Evolutionary conservation across 2,888 invertebrate genomes (phyloP).

Genomic region (Lasioglossum leucozonium): DNA sequence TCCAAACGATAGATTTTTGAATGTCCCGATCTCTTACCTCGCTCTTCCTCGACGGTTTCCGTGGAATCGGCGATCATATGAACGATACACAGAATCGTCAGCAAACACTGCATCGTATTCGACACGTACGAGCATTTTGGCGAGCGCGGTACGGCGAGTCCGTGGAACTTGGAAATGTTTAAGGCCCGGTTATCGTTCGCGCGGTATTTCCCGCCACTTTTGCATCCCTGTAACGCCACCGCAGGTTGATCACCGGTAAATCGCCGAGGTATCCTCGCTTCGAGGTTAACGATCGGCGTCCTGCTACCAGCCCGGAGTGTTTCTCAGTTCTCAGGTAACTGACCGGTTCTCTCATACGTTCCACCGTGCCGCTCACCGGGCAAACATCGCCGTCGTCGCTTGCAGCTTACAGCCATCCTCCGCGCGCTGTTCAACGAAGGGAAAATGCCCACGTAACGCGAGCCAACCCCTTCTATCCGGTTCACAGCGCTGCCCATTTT

Average conservation of each 20-base stretch:
- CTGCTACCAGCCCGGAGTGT: slow-evolving; percentile 53
- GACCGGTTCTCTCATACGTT: slow-evolving; percentile 52
- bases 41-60: slow-evolving; percentile 42
- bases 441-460: slow-evolving; percentile 27
- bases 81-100: slow-evolving; percentile 55
- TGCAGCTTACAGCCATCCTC: slow-evolving; percentile 24
- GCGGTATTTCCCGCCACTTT: slow-evolving; percentile 46
- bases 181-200: slow-evolving; percentile 36
- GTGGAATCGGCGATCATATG: slow-evolving; percentile 36
- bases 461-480: slow-evolving; percentile 22
- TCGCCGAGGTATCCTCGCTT: slow-evolving; percentile 11
- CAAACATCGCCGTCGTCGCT: slow-evolving; percentile 53
- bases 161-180: slow-evolving; percentile 37
- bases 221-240: slow-evolving; percentile 13
- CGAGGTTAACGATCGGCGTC: slow-evolving; percentile 52
- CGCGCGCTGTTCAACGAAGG: slow-evolving; percentile 33
- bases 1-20: neutral
- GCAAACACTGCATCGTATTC: slow-evolving; percentile 56
- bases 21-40: slow-evolving; percentile 43
- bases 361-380: slow-evolving; percentile 60
- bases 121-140: slow-evolving; percentile 53
- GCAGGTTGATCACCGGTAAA: slow-evolving; percentile 27
- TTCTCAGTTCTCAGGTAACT: slow-evolving; percentile 57
- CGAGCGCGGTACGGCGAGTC: slow-evolving; percentile 23
- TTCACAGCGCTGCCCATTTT: neutral